Conservation (phyloP, 2,888 invertebrate species). For the Drosophila acutilabella region DNA sequence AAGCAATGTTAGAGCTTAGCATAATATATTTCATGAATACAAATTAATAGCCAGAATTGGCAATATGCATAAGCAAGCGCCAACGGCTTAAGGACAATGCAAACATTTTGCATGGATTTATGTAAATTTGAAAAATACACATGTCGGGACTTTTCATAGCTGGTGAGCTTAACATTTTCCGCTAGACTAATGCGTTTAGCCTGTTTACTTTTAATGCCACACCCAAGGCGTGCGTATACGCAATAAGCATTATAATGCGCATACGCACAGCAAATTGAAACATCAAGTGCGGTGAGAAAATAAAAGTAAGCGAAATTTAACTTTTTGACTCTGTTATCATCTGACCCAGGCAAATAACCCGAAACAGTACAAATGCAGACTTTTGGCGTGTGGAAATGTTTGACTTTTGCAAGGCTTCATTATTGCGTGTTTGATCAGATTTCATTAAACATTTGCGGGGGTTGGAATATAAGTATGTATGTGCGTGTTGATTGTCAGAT, state of each 20-base stretch:
- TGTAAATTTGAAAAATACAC: conserved; percentile 62
- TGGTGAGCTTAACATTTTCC: conserved; percentile 36
- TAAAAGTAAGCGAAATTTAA: conserved; percentile 2
- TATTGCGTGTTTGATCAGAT: conserved; percentile 65
- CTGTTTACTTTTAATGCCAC: not conserved
- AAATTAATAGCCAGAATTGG: conserved; percentile 55
- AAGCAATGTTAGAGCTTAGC: conserved; percentile 19
- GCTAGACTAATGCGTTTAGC: conserved; percentile 36
- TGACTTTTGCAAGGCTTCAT: conserved; percentile 66
- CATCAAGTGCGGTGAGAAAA: conserved; percentile 29
- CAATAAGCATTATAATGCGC: conserved; percentile 36
- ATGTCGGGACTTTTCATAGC: conserved; percentile 31
- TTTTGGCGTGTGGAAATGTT: conserved; percentile 28
- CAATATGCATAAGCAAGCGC: conserved; percentile 24
- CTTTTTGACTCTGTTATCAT: conserved; percentile 6
- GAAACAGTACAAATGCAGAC: conserved; percentile 39
- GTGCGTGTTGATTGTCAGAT: conserved; percentile 22
- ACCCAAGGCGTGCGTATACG: conserved; percentile 39
- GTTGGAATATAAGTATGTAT: not conserved
- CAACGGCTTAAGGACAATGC: conserved; percentile 49
- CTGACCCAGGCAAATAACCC: not conserved
- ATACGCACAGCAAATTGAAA: conserved; percentile 42
- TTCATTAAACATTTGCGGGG: conserved; percentile 15
- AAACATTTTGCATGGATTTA: conserved; percentile 70
- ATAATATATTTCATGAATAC: conserved; percentile 56